Conservation (phyloP, 2,797 vertebrate species). For the Sebastes diploproa region DNA sequence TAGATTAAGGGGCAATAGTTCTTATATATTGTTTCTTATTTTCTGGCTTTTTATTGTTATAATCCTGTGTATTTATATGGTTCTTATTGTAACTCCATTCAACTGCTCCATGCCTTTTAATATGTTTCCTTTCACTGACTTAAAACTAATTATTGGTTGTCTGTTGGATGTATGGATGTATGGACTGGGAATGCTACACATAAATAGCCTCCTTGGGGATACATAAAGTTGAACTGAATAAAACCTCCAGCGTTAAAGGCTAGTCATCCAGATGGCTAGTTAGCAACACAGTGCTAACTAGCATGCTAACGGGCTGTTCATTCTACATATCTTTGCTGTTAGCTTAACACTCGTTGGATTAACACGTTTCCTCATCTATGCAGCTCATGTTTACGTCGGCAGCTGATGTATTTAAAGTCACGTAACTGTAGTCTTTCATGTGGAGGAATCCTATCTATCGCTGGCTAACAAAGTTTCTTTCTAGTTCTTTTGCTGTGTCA, state of each 20-base stretch:
- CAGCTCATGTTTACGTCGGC: neutral
- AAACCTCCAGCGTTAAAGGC: neutral
- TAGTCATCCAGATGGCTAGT: neutral
- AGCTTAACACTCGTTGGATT: constrained; percentile 15
- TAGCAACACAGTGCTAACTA: constrained; percentile 5
- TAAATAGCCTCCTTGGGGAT: too few relatives aligned
- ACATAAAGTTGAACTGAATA: too few relatives aligned
- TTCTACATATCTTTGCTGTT: constrained; percentile 9
- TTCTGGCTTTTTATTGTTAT: rapidly evolving
- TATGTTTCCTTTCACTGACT: too few relatives aligned
- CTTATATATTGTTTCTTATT: too few relatives aligned
- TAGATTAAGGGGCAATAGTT: too few relatives aligned
- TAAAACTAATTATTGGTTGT: too few relatives aligned
- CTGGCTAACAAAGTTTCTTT: constrained; percentile 50
- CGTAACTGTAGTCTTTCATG: neutral
- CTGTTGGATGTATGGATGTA: too few relatives aligned
- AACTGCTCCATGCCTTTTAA: too few relatives aligned
- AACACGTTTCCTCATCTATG: neutral
- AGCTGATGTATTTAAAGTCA: neutral
- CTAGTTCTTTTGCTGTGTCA: constrained; percentile 86
- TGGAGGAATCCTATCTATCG: neutral
- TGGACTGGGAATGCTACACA: too few relatives aligned
- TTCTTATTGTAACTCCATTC: too few relatives aligned
- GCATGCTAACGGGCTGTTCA: constrained; percentile 52
- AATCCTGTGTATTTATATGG: too few relatives aligned